phyloP scores from a whole-genome alignment of 2,888 invertebrate species.

The Eupithecia centaureata region DNA sequence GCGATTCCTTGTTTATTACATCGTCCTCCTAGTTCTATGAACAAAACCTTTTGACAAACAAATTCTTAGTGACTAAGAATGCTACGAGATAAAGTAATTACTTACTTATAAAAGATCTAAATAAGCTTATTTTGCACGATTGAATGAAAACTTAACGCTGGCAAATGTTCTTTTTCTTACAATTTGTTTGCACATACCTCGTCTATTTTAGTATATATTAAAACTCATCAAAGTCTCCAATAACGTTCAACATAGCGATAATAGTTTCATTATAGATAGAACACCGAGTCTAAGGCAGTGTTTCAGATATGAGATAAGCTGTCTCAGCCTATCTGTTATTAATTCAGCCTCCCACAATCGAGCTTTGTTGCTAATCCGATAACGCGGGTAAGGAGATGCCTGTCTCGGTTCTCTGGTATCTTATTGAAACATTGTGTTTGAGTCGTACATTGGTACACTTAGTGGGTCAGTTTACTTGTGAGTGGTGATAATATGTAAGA shows the following conservation, averaged over 20 bases:
- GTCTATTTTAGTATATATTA: not conserved
- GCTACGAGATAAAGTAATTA: too few relatives aligned
- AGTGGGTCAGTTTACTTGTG: too few relatives aligned
- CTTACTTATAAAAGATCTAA: too few relatives aligned
- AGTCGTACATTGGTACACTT: not conserved
- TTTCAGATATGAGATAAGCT: constrained; percentile 26
- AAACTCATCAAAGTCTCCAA: not conserved
- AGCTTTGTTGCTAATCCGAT: constrained; percentile 42
- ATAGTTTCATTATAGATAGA: not conserved
- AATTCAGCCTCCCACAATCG: constrained; percentile 44
- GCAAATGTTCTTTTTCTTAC: not conserved
- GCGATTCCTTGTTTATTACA: not conserved
- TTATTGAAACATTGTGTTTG: not conserved
- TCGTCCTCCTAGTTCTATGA: not conserved
- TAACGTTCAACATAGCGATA: not conserved
- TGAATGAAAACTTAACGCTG: not conserved
- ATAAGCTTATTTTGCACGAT: not conserved
- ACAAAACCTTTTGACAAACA: not conserved
- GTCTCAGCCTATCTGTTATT: constrained; percentile 40
- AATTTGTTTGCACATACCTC: too few relatives aligned
- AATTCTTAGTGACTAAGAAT: not conserved
- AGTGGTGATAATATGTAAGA: too few relatives aligned
- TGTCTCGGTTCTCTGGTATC: not conserved
- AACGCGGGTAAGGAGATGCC: constrained; percentile 28
- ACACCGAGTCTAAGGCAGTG: constrained; percentile 5